Evolutionary conservation across 2,888 invertebrate species (phyloP).

Genomic region (Notodonta ziczac): DNA sequence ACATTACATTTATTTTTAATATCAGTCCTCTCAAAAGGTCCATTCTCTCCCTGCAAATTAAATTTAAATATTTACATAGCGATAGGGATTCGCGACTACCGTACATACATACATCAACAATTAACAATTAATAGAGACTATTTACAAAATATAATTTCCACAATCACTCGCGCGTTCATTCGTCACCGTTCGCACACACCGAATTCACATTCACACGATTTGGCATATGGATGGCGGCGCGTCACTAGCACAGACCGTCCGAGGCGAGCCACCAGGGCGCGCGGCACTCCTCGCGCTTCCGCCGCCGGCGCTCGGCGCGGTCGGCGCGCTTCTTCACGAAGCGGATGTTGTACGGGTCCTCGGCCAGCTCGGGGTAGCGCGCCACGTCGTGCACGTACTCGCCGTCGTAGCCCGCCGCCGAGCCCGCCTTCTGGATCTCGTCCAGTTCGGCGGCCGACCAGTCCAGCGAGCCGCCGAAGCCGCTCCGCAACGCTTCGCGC

Average conservation of each 20-base stretch:
- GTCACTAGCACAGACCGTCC: constrained; percentile 77
- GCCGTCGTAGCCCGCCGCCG: constrained; percentile 93
- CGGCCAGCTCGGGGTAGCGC: constrained; percentile 95
- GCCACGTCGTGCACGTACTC: constrained; percentile 96
- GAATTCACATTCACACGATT: constrained; percentile 76
- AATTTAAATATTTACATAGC: constrained; percentile 83
- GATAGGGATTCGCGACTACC: constrained; percentile 84
- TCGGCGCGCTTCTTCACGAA: constrained; percentile 93
- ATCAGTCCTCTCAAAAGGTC: constrained; percentile 85
- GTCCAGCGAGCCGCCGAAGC: constrained; percentile 90
- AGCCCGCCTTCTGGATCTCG: constrained; percentile 93
- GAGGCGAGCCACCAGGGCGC: constrained; percentile 80
- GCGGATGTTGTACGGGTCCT: constrained; percentile 97
- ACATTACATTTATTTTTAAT: constrained; percentile 84
- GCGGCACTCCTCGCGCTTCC: constrained; percentile 86
- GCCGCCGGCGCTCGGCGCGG: constrained; percentile 88
- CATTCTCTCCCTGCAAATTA: constrained; percentile 85
- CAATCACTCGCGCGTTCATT: constrained; percentile 66
- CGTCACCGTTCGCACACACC: constrained; percentile 68
- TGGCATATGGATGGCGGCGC: constrained; percentile 82
- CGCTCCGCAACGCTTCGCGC: constrained; percentile 91
- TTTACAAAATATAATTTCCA: constrained; percentile 81
- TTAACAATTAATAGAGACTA: constrained; percentile 85
- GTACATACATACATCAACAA: constrained; percentile 84
- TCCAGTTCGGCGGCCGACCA: constrained; percentile 96